phyloP scores from a whole-genome alignment of 2,113 vertebrate species.

The Hydrolagus affinis region DNA sequence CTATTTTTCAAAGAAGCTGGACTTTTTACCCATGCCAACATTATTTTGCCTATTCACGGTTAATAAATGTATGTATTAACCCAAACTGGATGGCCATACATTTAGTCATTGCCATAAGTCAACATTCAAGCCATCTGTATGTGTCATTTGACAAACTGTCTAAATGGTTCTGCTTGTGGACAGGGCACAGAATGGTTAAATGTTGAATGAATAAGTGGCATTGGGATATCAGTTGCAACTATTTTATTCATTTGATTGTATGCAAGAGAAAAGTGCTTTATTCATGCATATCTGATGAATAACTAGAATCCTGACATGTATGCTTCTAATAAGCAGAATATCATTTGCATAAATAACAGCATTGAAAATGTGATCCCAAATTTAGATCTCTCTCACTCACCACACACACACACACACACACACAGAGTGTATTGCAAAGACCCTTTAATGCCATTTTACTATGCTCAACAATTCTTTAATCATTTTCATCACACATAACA shows the following conservation, averaged over 20 bases:
- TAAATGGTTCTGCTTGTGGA: background rate
- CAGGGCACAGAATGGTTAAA: background rate
- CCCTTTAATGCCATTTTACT: background rate
- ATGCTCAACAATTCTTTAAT: background rate
- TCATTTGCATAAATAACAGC: conserved; percentile 17
- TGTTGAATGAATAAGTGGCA: background rate
- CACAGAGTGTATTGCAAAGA: background rate
- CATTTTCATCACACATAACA: too few relatives aligned
- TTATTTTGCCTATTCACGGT: background rate
- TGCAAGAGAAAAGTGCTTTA: background rate
- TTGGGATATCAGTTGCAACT: background rate
- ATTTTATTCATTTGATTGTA: background rate
- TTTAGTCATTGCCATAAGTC: background rate
- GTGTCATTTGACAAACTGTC: background rate
- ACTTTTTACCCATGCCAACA: too few relatives aligned
- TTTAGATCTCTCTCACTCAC: background rate
- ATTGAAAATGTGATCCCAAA: background rate
- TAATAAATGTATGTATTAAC: background rate
- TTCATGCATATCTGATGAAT: background rate
- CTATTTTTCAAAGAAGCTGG: too few relatives aligned
- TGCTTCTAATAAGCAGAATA: background rate
- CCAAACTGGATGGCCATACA: background rate
- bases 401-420: background rate
- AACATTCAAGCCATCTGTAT: background rate
- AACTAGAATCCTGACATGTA: background rate